Percentiles rank a stretch among this genome's conserved stretches.
These are phyloP conservation scores for Drosophila kuntzei DNA, from an alignment of 2,888 invertebrate genomes.

Conservation along the genomic window DNA sequence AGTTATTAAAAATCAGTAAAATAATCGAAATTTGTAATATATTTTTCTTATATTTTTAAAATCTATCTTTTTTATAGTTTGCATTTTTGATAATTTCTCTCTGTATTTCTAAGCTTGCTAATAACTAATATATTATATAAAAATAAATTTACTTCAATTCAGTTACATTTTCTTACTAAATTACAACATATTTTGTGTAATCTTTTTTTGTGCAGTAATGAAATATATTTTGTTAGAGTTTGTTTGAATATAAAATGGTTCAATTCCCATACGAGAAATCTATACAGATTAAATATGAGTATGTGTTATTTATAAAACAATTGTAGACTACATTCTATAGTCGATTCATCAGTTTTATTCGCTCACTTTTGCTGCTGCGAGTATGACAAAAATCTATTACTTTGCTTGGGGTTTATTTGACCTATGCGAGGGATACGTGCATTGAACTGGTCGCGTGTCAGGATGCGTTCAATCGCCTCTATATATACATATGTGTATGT, in stretches of 20 bases:
- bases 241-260: not conserved
- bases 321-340: constrained; percentile 1
- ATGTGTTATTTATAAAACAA: not conserved
- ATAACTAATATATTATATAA: too few species aligned
- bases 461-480: constrained; percentile 74
- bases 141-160: not conserved
- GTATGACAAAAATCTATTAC: constrained; percentile 69
- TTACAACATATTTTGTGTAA: not conserved
- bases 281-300: not conserved
- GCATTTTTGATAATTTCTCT: not conserved
- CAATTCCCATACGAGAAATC: not conserved
- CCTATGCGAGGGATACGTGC: constrained; percentile 67
- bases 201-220: not conserved
- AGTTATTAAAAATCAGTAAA: too few species aligned
- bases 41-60: too few species aligned
- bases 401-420: constrained; percentile 62
- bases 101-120: too few species aligned
- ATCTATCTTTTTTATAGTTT: too few species aligned
- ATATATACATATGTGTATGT: not conserved
- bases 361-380: not conserved
- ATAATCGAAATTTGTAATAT: too few species aligned
- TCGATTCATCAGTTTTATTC: constrained; percentile 1
- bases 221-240: not conserved
- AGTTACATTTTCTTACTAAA: not conserved
- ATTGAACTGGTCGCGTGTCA: constrained; percentile 81